Evolutionary conservation across 2,888 invertebrate species (phyloP).

Genomic region (Calliopum simillimum): DNA sequence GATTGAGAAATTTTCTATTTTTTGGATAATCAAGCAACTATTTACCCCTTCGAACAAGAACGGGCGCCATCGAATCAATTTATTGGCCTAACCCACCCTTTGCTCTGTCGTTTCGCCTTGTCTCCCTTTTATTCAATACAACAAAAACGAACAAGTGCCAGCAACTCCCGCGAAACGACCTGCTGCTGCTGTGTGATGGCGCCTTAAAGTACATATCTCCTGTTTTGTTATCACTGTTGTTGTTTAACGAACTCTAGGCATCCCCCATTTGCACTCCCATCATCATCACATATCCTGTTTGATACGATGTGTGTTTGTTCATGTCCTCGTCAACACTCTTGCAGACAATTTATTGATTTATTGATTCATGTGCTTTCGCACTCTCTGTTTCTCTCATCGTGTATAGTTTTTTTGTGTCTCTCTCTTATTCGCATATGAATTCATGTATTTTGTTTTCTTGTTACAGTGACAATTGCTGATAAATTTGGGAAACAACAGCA

Average conservation of each 20-base stretch:
- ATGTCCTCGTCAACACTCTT: slow-evolving; percentile 33
- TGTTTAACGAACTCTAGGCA: slow-evolving; percentile 2
- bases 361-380: slow-evolving; percentile 41
- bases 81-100: no score
- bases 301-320: slow-evolving; percentile 18
- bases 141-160: no score
- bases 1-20: no score
- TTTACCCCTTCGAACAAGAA: no score
- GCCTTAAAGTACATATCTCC: no score
- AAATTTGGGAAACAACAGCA: not conserved
- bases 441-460: slow-evolving; percentile 1
- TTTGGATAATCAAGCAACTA: no score
- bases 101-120: no score
- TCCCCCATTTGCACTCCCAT: not conserved
- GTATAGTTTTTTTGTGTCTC: no score
- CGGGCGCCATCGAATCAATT: no score
- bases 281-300: slow-evolving; percentile 11
- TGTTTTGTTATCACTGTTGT: not conserved
- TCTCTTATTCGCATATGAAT: not conserved
- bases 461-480: not conserved
- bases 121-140: no score
- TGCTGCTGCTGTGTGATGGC: no score
- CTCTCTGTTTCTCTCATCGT: not conserved
- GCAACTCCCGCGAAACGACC: no score
- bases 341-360: slow-evolving; percentile 48